phyloP scores from a whole-genome alignment of 2,888 invertebrate species.

The Chydorus sphaericus region DNA sequence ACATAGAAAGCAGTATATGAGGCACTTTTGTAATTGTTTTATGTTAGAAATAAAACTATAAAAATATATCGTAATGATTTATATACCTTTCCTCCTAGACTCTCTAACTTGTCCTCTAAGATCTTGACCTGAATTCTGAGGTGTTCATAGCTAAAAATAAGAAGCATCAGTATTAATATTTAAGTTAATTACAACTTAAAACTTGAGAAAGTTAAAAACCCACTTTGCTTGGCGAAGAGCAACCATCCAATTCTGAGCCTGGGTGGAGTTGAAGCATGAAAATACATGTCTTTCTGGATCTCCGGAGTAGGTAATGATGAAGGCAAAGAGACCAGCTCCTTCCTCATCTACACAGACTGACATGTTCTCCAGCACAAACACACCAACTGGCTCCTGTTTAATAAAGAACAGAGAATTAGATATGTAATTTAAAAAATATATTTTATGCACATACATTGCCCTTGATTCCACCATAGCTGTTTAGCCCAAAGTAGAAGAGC shows the following conservation, averaged over 20 bases:
- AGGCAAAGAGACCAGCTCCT: conserved; percentile 47
- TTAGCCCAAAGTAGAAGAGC: conserved; percentile 60
- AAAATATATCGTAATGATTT: background rate
- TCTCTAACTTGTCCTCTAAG: conserved; percentile 48
- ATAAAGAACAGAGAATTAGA: too few species aligned
- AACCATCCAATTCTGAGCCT: conserved; percentile 54
- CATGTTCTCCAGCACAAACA: conserved; percentile 58
- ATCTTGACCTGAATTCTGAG: conserved; percentile 45
- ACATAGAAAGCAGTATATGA: too few species aligned
- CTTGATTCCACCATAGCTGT: conserved; percentile 47
- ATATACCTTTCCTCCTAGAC: conserved; percentile 47
- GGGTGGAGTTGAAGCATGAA: conserved; percentile 50
- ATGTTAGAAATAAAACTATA: background rate
- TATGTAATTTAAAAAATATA: too few species aligned
- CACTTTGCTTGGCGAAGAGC: conserved; percentile 46
- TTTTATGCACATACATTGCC: conserved; percentile 30
- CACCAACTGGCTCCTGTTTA: conserved; percentile 42
- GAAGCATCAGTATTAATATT: conserved; percentile 1
- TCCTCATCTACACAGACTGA: conserved; percentile 50
- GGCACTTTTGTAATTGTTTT: too few species aligned
- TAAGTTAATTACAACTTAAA: too few species aligned
- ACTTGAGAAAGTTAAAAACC: too few species aligned
- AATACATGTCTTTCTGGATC: conserved; percentile 54
- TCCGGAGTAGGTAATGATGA: conserved; percentile 51
- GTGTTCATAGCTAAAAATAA: conserved; percentile 42